Evolutionary conservation across 2,797 vertebrate species (phyloP).

Genomic region (Naso thynnoides): DNA sequence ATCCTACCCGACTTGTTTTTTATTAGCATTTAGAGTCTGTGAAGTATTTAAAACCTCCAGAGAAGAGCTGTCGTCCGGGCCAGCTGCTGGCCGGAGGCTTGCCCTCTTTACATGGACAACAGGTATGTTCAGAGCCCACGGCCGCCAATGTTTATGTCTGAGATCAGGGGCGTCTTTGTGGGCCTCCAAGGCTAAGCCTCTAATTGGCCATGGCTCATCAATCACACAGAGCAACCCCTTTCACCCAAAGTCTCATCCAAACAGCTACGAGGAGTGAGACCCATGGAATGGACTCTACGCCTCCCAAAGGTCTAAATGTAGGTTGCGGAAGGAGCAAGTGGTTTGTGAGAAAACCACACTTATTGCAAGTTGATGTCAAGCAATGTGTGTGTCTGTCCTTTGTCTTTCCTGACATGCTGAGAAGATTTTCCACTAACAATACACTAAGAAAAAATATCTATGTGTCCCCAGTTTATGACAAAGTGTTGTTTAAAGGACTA

Average conservation of each 20-base stretch:
- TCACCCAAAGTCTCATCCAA: conserved; percentile 80
- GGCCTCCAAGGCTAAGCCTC: conserved; percentile 81
- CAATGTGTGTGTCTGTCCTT: conserved; percentile 72
- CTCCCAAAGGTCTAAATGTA: conserved; percentile 75
- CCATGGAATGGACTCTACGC: conserved; percentile 69
- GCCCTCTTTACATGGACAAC: conserved; percentile 59
- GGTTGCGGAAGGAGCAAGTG: conserved; percentile 70
- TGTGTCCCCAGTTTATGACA: conserved; percentile 13
- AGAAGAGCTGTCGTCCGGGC: conserved; percentile 27
- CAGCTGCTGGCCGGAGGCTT: conserved; percentile 57
- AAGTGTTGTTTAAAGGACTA: too few relatives aligned
- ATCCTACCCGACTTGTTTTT: conserved; percentile 36
- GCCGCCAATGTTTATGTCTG: conserved; percentile 82
- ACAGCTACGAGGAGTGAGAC: conserved; percentile 73
- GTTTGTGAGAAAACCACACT: conserved; percentile 78
- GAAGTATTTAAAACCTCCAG: conserved; percentile 66
- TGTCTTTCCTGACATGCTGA: conserved; percentile 60
- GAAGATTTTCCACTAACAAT: conserved; percentile 24
- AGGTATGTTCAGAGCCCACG: conserved; percentile 77
- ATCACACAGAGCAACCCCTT: conserved; percentile 78
- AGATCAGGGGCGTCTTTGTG: conserved; percentile 76
- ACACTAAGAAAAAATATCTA: conserved; percentile 14
- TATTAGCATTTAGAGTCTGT: conserved; percentile 63
- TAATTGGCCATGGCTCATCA: conserved; percentile 88
- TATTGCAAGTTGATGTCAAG: conserved; percentile 67